phyloP scores from a whole-genome alignment of 2,113 vertebrate genomes.

The Albula goreensis region DNA sequence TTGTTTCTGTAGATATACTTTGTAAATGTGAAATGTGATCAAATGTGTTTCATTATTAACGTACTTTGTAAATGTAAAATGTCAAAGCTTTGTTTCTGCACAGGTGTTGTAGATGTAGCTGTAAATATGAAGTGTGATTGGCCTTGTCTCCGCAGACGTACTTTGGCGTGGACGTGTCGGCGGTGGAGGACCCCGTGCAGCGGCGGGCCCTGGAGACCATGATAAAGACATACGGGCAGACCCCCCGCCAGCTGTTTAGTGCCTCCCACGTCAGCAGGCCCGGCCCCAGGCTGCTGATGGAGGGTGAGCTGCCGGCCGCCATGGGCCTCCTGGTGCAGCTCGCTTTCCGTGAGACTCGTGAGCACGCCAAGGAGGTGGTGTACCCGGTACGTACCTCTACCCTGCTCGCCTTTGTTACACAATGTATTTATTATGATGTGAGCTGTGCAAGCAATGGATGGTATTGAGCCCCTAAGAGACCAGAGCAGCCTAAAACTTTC shows the following conservation, averaged over 20 bases:
- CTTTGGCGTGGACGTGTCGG: constrained; percentile 97
- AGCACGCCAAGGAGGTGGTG: constrained; percentile 80
- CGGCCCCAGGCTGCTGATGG: constrained; percentile 80
- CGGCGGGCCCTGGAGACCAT: constrained; percentile 95
- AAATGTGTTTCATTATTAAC: too few relatives aligned
- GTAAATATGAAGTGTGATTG: too few relatives aligned
- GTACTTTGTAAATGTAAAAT: too few relatives aligned
- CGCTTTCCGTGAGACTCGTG: constrained; percentile 90
- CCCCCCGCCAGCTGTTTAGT: constrained; percentile 90
- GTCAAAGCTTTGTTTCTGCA: too few relatives aligned
- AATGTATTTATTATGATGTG: too few relatives aligned
- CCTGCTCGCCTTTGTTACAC: background rate
- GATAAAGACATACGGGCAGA: constrained; percentile 98
- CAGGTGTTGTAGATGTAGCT: too few relatives aligned
- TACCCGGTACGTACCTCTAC: constrained; percentile 77
- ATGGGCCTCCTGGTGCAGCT: constrained; percentile 94
- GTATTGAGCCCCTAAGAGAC: too few relatives aligned
- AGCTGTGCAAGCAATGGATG: too few relatives aligned
- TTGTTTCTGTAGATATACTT: too few relatives aligned
- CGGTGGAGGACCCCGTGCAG: constrained; percentile 96
- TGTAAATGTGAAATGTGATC: too few relatives aligned
- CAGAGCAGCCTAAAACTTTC: too few relatives aligned
- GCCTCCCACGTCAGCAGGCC: constrained; percentile 79
- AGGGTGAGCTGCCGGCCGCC: constrained; percentile 92
- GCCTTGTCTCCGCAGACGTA: constrained; percentile 77